A percentile compares a stretch with the other conserved stretches of the same genome.
These are phyloP conservation scores for Sitta carolinensis DNA, from an alignment of 2,797 vertebrate genomes.

Conservation along the genomic window DNA sequence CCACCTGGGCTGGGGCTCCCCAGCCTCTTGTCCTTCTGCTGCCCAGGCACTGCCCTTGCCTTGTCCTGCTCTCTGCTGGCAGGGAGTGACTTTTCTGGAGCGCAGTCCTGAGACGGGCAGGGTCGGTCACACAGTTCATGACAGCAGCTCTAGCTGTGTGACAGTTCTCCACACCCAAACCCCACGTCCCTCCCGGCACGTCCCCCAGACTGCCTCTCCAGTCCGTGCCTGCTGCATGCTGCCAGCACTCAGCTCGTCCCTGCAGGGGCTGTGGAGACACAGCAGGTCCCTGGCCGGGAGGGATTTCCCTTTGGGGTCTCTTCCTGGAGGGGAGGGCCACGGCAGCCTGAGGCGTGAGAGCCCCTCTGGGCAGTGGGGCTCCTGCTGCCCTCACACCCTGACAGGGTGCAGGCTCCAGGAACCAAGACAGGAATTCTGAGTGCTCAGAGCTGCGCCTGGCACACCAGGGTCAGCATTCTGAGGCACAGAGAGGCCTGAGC, in stretches of 20 bases:
- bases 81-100: accelerated
- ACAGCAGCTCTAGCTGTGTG: not conserved
- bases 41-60: not conserved
- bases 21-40: accelerated
- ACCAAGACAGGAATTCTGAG: accelerated
- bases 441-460: not conserved
- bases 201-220: accelerated
- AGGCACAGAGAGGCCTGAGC: not conserved
- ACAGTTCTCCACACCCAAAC: not conserved
- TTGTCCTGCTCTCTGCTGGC: accelerated
- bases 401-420: not conserved
- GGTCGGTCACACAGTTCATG: accelerated
- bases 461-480: accelerated
- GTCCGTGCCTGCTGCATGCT: accelerated
- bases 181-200: accelerated
- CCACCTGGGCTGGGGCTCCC: not conserved
- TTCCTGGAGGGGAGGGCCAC: accelerated
- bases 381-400: not conserved
- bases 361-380: not conserved
- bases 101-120: not conserved
- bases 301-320: no score
- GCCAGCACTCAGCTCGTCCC: accelerated
- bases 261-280: accelerated
- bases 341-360: not conserved
- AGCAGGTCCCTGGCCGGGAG: accelerated